phyloP scores from a whole-genome alignment of 2,113 vertebrate species.

The Elaphurus davidianus region DNA sequence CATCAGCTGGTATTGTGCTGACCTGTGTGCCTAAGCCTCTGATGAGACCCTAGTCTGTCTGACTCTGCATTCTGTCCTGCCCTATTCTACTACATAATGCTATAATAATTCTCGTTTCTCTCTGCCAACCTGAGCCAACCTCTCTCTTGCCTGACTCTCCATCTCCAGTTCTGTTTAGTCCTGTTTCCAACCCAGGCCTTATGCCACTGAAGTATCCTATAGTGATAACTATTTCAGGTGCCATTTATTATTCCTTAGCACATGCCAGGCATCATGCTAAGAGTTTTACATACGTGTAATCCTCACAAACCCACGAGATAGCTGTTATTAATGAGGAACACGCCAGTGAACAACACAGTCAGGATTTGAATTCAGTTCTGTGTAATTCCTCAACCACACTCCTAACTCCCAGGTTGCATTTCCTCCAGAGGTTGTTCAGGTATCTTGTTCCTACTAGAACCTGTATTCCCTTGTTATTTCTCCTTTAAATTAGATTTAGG shows the following conservation, averaged over 20 bases:
- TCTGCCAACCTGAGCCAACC: not conserved
- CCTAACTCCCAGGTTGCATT: not conserved
- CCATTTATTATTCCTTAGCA: not conserved
- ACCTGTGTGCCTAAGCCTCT: not conserved
- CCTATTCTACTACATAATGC: not conserved
- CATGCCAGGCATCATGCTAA: not conserved
- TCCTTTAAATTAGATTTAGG: not conserved
- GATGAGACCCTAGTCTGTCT: not conserved
- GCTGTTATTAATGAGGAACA: not conserved
- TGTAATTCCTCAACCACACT: not conserved
- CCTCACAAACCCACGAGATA: not conserved
- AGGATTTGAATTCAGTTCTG: slow-evolving; percentile 8
- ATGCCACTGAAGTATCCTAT: not conserved
- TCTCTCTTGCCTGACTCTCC: not conserved
- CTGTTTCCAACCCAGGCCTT: not conserved
- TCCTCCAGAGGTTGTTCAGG: not conserved
- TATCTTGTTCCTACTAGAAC: not conserved
- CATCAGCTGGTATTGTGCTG: not conserved
- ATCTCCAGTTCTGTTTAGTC: not conserved
- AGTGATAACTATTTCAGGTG: not conserved
- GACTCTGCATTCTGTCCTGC: not conserved
- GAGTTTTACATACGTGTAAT: not conserved
- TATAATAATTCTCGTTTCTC: not conserved
- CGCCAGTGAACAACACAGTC: not conserved
- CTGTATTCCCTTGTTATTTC: slow-evolving; percentile 2